Base-by-base conservation (phyloP, 2,797 vertebrate genomes). In the Notolepis coatsorum region DNA sequence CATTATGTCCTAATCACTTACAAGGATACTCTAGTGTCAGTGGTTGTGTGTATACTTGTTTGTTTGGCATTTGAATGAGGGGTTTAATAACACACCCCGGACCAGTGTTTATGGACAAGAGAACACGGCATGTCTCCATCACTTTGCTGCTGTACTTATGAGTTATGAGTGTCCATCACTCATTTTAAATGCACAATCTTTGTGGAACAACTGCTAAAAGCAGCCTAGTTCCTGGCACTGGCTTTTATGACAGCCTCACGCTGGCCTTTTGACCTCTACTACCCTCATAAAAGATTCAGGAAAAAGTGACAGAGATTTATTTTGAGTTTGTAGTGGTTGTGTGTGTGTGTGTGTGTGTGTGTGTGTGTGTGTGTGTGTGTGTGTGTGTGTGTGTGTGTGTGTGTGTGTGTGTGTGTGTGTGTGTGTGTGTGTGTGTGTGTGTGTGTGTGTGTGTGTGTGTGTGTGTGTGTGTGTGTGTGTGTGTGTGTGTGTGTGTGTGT, bases 41-140 rank as follows among this genome's bases (percentile, higher is more conserved):
- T 54, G 20, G n/a, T 30, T 24, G 30, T 43, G 31, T 28, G 45
- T 27, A 24, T 30, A 10, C 35, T 49, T 45, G 27, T n/a, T 61
- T 21, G 48, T 58, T 42, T 30, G 58, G 7, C 31, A 49, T 20
- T 6, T 9, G 12, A 7, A 17, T 9, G 13, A 25, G 23, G 27
- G 12, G 5, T 10, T 42, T 58, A 52, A 30, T 20, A 7, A 28
- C 5, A 24, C 6, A 28, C 50, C 12, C 33, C 30, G 2, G 4
- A 38, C 18, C 25, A 25, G 23, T 20, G 4, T 30, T 13, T 7
- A 23, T 17, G 17, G 38, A 15, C 15, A 13, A 41, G 38, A 41
- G 38, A 15, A 13, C 35, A 38, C 13, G 5, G 38, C 15, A 33
- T 33, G 8, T 3, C 10, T 37, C n/a, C 33, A 37, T 37, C n/a